Conservation (phyloP, 2,797 vertebrate species). For the Pangasius mekongensis region DNA sequence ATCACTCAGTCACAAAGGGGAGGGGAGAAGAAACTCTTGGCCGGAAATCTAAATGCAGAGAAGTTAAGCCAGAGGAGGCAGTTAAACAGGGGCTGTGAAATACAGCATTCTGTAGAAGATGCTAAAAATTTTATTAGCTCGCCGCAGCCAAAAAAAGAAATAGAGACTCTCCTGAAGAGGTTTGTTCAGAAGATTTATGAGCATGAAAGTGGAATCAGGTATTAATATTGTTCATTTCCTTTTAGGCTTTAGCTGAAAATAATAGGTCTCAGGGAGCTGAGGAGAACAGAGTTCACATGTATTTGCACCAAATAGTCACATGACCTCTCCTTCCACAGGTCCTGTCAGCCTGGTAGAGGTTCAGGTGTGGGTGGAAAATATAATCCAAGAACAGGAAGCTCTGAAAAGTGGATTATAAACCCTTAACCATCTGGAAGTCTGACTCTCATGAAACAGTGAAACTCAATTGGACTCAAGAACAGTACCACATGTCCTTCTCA, state of each 20-base stretch:
- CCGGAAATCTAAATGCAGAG: slow-evolving; percentile 23
- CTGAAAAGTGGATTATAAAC: background rate
- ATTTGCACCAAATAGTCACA: slow-evolving; percentile 23
- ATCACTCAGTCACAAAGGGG: slow-evolving; percentile 23
- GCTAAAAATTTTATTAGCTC: slow-evolving; percentile 46
- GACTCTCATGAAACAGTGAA: background rate
- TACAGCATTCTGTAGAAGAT: slow-evolving; percentile 29
- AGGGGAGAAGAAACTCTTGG: slow-evolving; percentile 19
- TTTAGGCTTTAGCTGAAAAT: slow-evolving; percentile 11
- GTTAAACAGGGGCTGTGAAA: background rate
- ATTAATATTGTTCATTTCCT: slow-evolving; percentile 44
- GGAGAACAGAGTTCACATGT: slow-evolving; percentile 7
- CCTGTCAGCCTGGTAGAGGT: slow-evolving; percentile 33
- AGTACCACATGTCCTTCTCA: slow-evolving; percentile 17
- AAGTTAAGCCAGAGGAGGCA: slow-evolving; percentile 10
- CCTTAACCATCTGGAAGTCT: background rate
- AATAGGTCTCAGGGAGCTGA: slow-evolving; percentile 25
- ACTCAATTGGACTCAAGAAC: background rate
- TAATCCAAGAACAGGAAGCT: slow-evolving; percentile 12
- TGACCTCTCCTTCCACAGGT: slow-evolving; percentile 18
- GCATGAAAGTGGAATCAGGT: slow-evolving; percentile 26
- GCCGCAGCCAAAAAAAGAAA: slow-evolving; percentile 19
- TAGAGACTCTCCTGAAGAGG: slow-evolving; percentile 4
- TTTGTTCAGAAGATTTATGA: slow-evolving; percentile 42
- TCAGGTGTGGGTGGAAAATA: slow-evolving; percentile 26